Base-by-base conservation (phyloP, 30 jellyfish, hydroid and myxozoan species). In the Hydractinia echinata region DNA sequence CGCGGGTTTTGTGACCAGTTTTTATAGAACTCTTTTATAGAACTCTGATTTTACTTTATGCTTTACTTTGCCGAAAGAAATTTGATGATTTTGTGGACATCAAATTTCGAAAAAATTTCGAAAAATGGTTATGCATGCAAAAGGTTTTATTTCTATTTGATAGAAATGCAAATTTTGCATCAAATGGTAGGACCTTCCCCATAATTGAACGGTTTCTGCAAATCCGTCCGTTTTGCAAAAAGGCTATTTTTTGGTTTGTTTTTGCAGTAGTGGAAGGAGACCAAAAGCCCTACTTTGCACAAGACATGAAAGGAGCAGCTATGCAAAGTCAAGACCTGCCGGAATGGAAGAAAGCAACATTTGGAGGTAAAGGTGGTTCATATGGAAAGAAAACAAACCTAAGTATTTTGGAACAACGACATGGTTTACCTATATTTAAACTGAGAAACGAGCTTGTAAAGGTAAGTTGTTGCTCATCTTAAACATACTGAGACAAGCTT, bases 321-420 rank as follows among this genome's bases (percentile, higher is more conserved):
- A 5, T 92, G 76, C 82, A 88, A 44, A 83, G 96, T 10, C 92
- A 83, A 76, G 99, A 94, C 66, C 94, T 94, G 16, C 99, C 99
- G 19, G 99, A 94, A 60, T 94, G 99, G 99, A 94, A 89, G 85
- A 88, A 89, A 58, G 97, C 99, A 4, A 94, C 99, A 39, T 89
- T 94, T 72, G 97, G 97, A 61, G 97, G 99, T 9, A 86, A 91
- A 58, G 95, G 90, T 52, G 97, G 97, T 8, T 81, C 97, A 66
- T 88, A 88, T 52, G 99, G 99, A 14, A 88, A 85, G 72, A 87
- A 81, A 72, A 94, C 97, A 8, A 87, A 80, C 70, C 58, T 88
- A 72, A 88, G 90, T 55, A 88, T 94, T 51, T 77, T 89, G 18
- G 99, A 94, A 54, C 99, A 94, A 70, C 83, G 99, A 53, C 97